Conservation (phyloP, 53 echinoderm and acorn worm species). For the Paracentrotus lividus region DNA sequence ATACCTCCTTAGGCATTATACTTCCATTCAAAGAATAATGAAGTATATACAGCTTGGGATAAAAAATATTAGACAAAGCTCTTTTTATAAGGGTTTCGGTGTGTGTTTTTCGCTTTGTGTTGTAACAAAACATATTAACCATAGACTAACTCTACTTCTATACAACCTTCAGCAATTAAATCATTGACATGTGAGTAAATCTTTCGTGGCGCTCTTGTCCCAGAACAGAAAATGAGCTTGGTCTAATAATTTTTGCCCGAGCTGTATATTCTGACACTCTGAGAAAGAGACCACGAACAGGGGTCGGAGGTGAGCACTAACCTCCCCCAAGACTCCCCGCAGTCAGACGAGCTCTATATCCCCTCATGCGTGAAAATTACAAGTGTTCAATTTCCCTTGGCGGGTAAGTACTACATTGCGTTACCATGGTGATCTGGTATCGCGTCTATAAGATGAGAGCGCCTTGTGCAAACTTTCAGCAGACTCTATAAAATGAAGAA, state of each 20-base stretch:
- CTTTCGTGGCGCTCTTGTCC: no score
- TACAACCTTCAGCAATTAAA: no score
- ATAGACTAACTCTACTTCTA: no score
- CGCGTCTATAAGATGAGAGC: background rate
- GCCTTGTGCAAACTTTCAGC: background rate
- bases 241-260: no score
- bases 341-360: background rate
- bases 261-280: background rate
- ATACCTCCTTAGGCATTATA: no score
- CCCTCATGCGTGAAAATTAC: background rate
- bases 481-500: background rate
- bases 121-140: no score
- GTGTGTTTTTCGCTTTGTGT: no score
- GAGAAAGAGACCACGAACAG: background rate
- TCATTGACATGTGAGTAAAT: no score
- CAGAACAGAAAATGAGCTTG: no score
- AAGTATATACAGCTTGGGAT: no score
- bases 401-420: background rate
- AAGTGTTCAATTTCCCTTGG: background rate
- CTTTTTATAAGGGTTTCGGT: no score
- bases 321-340: background rate
- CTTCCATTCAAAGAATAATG: background rate
- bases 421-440: background rate
- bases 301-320: background rate
- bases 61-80: no score